phyloP scores from a whole-genome alignment of 2,888 invertebrate species.

The Liopterus haemorrhoidalis region DNA sequence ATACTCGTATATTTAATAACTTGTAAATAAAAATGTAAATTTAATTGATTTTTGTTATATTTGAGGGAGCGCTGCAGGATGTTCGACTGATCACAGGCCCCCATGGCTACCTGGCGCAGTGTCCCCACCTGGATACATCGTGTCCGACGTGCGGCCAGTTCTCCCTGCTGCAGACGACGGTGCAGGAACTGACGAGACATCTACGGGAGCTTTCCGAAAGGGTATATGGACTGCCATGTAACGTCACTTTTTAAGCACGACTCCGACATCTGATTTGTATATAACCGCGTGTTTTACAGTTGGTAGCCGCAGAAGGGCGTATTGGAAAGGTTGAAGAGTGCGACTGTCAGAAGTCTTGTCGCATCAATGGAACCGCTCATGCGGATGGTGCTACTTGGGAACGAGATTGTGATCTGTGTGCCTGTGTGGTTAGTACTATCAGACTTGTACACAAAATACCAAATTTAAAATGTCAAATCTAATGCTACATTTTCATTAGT shows the following conservation, averaged over 20 bases:
- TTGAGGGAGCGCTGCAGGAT: constrained; percentile 88
- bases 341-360: constrained; percentile 85
- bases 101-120: constrained; percentile 80
- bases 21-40: constrained; percentile 4
- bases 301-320: constrained; percentile 73
- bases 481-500: too few species aligned
- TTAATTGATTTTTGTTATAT: constrained; percentile 35
- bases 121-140: constrained; percentile 77
- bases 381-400: constrained; percentile 83
- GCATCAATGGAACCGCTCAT: constrained; percentile 71
- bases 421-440: constrained; percentile 69
- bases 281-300: constrained; percentile 50
- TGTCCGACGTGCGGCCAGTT: constrained; percentile 91
- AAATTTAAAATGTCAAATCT: too few species aligned
- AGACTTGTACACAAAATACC: too few species aligned
- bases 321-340: constrained; percentile 77
- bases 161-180: constrained; percentile 73
- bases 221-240: constrained; percentile 58
- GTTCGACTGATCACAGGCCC: constrained; percentile 78
- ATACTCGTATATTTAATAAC: too few species aligned
- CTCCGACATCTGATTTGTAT: constrained; percentile 28
- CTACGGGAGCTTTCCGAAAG: constrained; percentile 77
- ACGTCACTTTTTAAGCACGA: constrained; percentile 44
- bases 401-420: constrained; percentile 78
- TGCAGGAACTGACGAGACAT: constrained; percentile 72